Conservation (phyloP, 2,113 vertebrate genomes). For the Mormoops blainvillei region DNA sequence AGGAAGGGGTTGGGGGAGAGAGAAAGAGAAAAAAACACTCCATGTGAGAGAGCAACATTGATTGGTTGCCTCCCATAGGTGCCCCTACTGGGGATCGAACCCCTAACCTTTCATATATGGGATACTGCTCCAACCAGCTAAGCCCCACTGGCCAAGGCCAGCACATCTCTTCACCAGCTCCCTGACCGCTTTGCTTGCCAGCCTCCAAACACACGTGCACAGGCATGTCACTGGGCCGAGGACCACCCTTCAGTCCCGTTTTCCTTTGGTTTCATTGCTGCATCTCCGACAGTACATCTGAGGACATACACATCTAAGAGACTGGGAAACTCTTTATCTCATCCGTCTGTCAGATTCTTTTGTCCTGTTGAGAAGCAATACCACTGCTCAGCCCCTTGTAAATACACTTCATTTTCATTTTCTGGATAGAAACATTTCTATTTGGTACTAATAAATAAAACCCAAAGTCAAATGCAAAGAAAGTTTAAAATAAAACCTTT, state of each 20-base stretch:
- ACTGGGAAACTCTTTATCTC: neutral
- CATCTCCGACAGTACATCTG: neutral
- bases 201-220: neutral
- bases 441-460: neutral
- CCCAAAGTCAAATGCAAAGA: neutral
- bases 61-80: too few species aligned
- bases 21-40: too few species aligned
- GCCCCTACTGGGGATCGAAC: too few species aligned
- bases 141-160: too few species aligned
- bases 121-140: too few species aligned
- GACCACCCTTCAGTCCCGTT: rapidly evolving
- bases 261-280: too few species aligned
- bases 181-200: neutral
- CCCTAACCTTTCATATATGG: too few species aligned
- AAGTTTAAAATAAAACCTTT: neutral
- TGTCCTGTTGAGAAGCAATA: neutral
- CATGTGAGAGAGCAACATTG: too few species aligned
- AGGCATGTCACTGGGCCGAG: neutral
- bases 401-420: neutral
- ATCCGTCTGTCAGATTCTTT: neutral
- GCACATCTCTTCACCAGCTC: neutral
- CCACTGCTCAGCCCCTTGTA: neutral
- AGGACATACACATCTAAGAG: neutral
- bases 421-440: neutral
- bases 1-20: too few species aligned